Evolutionary conservation across 1,140 invertebrate species (phyloP).

Genomic region (Diabrotica virgifera): DNA sequence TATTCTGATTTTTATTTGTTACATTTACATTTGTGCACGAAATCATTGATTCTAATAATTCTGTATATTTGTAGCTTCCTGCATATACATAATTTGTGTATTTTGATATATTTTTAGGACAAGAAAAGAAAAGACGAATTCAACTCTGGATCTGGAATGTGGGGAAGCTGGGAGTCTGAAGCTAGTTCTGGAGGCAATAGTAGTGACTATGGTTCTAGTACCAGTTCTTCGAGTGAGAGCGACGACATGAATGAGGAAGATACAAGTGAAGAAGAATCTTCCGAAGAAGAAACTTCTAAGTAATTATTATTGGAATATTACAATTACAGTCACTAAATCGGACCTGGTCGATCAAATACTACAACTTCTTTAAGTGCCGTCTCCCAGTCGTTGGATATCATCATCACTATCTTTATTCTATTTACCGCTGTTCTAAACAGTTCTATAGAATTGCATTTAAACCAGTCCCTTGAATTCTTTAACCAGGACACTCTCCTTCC

Average conservation of each 20-base stretch:
- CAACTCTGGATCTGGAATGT: background rate
- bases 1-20: no score
- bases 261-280: constrained; percentile 37
- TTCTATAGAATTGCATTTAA: no score
- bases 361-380: no score
- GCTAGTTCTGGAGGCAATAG: constrained; percentile 30
- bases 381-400: no score
- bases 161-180: constrained; percentile 35
- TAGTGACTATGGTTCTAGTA: constrained; percentile 26
- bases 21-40: no score
- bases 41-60: no score
- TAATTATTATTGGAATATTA: constrained; percentile 4
- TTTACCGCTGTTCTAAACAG: no score
- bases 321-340: background rate
- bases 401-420: no score
- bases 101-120: constrained; percentile 29
- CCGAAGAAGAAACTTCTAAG: constrained; percentile 28
- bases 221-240: constrained; percentile 32
- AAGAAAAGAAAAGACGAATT: constrained; percentile 38
- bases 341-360: no score
- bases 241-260: constrained; percentile 37
- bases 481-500: no score
- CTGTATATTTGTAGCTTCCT: background rate
- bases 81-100: no score
- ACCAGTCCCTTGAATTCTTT: no score